Evolutionary conservation across 2,797 vertebrate species (phyloP).

Genomic region (Spizella passerina): DNA sequence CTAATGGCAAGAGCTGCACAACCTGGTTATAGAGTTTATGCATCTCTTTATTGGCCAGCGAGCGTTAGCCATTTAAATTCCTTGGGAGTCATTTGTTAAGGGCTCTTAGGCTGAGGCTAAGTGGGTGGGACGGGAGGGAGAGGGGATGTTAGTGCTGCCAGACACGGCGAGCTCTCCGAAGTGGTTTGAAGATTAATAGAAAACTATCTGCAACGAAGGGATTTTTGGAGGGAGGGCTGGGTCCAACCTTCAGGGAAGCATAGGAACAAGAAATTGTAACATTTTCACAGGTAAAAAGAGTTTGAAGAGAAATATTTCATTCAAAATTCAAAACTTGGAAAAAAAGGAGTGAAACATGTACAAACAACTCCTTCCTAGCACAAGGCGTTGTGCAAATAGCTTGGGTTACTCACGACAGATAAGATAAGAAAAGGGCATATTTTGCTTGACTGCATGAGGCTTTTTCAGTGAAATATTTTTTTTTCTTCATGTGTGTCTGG

Average conservation of each 20-base stretch:
- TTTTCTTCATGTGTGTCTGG: not conserved
- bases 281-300: not conserved
- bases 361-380: conserved; percentile 68
- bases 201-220: conserved; percentile 10
- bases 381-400: conserved; percentile 63
- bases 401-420: conserved; percentile 61
- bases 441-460: conserved; percentile 37
- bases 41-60: conserved; percentile 74
- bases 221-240: conserved; percentile 23
- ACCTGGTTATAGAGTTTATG: conserved; percentile 45
- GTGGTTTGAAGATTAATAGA: conserved; percentile 45
- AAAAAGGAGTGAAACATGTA: conserved; percentile 66
- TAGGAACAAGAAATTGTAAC: not conserved
- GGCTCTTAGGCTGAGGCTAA: conserved; percentile 67
- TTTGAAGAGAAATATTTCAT: conserved; percentile 37
- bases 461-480: not conserved
- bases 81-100: conserved; percentile 80
- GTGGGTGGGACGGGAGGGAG: conserved; percentile 68
- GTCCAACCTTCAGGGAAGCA: not conserved
- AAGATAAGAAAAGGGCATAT: conserved; percentile 68
- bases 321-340: conserved; percentile 17
- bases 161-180: conserved; percentile 33
- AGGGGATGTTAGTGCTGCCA: conserved; percentile 56
- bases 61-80: conserved; percentile 76
- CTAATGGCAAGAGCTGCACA: conserved; percentile 56